Evolutionary conservation across 2,797 vertebrate genomes (phyloP), one percentile per base, ranked within the genome.

Genomic region (Sebastes iracundus): DNA sequence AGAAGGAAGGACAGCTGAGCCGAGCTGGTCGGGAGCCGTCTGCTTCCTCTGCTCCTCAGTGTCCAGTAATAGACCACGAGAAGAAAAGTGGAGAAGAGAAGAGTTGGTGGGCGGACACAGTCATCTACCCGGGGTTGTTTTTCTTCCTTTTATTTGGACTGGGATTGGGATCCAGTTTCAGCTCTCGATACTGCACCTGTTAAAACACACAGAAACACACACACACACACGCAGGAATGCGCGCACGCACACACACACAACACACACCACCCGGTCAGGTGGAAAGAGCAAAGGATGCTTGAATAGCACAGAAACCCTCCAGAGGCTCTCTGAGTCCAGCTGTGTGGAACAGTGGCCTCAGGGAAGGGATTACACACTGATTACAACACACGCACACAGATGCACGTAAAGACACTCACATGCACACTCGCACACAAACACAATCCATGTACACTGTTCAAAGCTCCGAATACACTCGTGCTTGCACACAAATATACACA

Each of bases 141-240:
- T 98, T 99, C 97, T 99, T 99, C 95, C 96, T 98, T 95, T 98
- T 99, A 95, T 96, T 98, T 28, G 98, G 98, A 95, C 98, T 99
- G 91, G 97, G 97, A 92, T 96, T 97, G 93, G 96, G 95, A 94
- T 99, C 98, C 92, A 95, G 96, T 97, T 98, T 99, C 97, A 99
- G 95, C 92, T 99, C 98, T 92, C 96, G 96, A 94, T 98, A 99
- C 86, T 99, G 98, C 97, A 98, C 97, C 98, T 99, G 97, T 98
- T 98, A 95, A 98, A 98, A 99, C 96, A 99, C 90, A 96, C 90
- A 94, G 32, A 72, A 90, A 94, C 90, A 95, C 90, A 96, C 77
- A 91, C 75, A 20, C 93, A 97, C 93, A 97, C 81, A 93, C 87
- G 89, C 30, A 52, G 90, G 92, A 87, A 93, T 89, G 96, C 76